Evolutionary conservation across 2,888 invertebrate genomes (phyloP), one percentile per base, ranked within the genome.

Genomic region (Agrotis puta): DNA sequence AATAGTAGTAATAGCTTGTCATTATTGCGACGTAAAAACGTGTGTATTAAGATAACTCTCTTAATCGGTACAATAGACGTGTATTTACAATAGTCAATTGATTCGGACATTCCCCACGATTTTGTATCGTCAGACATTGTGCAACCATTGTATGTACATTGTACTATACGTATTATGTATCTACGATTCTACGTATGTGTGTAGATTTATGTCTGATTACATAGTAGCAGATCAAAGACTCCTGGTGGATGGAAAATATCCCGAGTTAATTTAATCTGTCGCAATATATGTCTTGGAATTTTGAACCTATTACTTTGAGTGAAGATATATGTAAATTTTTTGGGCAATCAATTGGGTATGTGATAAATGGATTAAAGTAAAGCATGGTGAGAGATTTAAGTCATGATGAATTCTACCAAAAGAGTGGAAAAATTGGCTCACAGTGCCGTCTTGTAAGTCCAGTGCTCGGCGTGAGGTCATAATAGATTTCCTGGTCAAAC

Each of bases 61-160:
- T 27, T 18, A 47, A 22, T 65, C 22, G 14, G n/a, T 6, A 47
- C 65, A 65, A 65, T 33, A 14, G 18, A 20, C 27, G 43, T 20
- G 18, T 45, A 64, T 7, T 4, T 47, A 65, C 65, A 65, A 65
- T 65, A 22, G 18, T 11, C 33, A n/a, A 22, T 47, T 66, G 47
- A 66, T 47, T 39, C 39, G 39, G 39, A 39, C 9, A 39, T 39
- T 39, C 45, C 33, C 33, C 33, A 47, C 33, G 65, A 65, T 22
- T 64, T 65, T 65, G 47, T 65, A 22, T 65, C 14, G 18, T n/a
- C 20, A 65, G 33, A 22, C n/a, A n/a, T 65, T 65, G 22, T n/a
- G 65, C 33, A 65, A 65, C 6, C 20, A 27, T 39, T 13, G 6
- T 27, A 39, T 13, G 6, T 27, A 39, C 9, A 3, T 22, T 45